A percentile compares a stretch with the other conserved stretches of the same genome.
Evolutionary conservation across 2,113 vertebrate genomes (phyloP).

Genomic region (Oceanodroma tethys): DNA sequence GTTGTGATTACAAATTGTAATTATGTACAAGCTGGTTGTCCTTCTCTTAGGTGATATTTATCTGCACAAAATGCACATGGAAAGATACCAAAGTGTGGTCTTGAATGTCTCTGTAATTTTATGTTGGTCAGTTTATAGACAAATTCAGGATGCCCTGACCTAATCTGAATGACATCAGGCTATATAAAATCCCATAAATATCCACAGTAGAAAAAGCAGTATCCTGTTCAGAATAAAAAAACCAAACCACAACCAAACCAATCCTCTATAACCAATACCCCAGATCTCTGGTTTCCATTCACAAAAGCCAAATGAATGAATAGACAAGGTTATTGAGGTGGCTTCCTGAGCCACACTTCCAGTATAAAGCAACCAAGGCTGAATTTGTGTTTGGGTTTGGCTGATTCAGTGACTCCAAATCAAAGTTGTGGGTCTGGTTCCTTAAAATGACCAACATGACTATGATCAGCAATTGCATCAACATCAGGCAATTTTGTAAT

Average conservation of each 20-base stretch:
- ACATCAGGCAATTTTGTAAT: neutral
- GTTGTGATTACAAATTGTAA: neutral
- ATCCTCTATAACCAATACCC: neutral
- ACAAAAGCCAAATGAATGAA: slow-evolving; percentile 2
- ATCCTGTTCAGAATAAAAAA: neutral
- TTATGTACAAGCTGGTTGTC: neutral
- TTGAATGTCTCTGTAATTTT: neutral
- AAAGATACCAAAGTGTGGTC: neutral
- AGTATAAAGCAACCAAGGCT: neutral
- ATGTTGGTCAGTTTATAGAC: neutral
- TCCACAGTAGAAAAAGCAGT: neutral
- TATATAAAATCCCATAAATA: neutral
- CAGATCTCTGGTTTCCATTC: slow-evolving; percentile 13
- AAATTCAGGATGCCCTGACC: slow-evolving; percentile 8
- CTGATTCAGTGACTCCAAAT: neutral
- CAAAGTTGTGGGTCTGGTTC: slow-evolving; percentile 14
- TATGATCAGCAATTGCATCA: slow-evolving; percentile 1
- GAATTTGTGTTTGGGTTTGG: neutral
- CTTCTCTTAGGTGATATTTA: neutral
- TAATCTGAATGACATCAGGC: slow-evolving; percentile 6
- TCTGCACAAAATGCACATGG: neutral
- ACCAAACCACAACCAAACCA: neutral
- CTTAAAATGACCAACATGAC: neutral
- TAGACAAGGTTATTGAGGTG: neutral
- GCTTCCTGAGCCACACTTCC: neutral